Percentiles rank a stretch among this genome's conserved stretches.
phyloP scores from a whole-genome alignment of 2,113 vertebrate species.

The Bos taurus region DNA sequence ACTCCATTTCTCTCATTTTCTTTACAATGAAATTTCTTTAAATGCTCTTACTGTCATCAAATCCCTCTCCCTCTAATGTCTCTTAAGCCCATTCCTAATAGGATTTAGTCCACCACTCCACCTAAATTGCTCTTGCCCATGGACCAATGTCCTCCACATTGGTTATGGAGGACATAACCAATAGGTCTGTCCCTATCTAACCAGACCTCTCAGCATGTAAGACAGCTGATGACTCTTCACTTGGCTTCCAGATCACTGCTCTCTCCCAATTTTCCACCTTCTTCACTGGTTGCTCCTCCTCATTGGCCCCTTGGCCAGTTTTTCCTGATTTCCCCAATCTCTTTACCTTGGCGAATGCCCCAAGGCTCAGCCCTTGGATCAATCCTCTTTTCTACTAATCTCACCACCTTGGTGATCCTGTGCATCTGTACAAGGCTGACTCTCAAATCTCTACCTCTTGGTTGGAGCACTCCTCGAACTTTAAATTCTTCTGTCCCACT shows the following conservation, averaged over 20 bases:
- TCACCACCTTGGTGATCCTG: background rate
- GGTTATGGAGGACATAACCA: background rate
- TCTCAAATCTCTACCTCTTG: background rate
- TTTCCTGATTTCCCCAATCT: background rate
- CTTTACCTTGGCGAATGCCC: background rate
- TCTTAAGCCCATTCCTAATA: background rate
- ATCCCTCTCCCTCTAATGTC: background rate
- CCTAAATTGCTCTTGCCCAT: background rate
- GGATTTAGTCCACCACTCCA: background rate
- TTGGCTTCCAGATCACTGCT: background rate
- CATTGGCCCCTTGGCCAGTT: background rate
- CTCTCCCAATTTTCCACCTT: background rate
- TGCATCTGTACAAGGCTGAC: background rate
- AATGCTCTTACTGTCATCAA: background rate
- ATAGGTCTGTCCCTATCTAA: background rate
- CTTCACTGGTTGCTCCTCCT: background rate
- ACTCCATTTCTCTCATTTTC: background rate
- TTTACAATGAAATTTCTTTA: background rate
- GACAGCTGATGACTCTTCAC: background rate
- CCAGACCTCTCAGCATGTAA: background rate
- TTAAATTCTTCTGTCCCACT: background rate
- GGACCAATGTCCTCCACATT: background rate
- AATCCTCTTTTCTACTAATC: background rate
- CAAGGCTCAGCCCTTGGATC: background rate
- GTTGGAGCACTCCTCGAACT: background rate